Evolutionary conservation across 2,888 invertebrate species (phyloP).

Genomic region (Stenchaetothrips biformis): DNA sequence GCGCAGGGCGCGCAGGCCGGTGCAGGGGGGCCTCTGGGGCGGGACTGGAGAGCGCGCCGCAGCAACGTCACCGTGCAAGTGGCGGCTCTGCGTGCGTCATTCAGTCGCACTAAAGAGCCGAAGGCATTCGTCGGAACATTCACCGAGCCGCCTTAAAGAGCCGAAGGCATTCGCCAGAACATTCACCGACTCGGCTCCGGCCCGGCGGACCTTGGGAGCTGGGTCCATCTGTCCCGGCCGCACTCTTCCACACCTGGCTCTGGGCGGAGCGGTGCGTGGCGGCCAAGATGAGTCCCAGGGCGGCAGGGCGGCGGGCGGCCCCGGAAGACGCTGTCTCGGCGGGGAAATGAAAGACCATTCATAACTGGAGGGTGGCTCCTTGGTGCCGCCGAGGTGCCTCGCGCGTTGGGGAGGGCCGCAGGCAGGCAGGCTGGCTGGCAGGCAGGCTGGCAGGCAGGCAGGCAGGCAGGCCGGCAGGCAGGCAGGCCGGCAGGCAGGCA

Average conservation of each 20-base stretch:
- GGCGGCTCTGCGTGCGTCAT: too few relatives aligned
- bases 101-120: too few relatives aligned
- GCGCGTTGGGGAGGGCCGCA: not conserved
- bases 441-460: not conserved
- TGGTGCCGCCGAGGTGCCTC: not conserved
- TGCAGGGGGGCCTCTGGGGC: not conserved
- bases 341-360: slow-evolving; percentile 23
- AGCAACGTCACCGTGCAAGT: too few relatives aligned
- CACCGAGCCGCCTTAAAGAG: too few relatives aligned
- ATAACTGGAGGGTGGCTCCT: not conserved
- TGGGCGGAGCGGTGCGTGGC: not conserved
- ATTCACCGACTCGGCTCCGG: too few relatives aligned
- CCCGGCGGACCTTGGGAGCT: too few relatives aligned
- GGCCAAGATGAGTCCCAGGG: not conserved
- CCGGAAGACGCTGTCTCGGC: not conserved
- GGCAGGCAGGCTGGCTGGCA: not conserved
- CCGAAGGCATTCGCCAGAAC: too few relatives aligned
- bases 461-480: not conserved
- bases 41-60: not conserved
- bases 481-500: not conserved
- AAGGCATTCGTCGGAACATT: too few relatives aligned
- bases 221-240: not conserved
- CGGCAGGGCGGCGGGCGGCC: not conserved
- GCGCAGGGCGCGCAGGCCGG: too few relatives aligned
- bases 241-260: not conserved